Percentiles rank a stretch among this genome's conserved stretches.
Conservation (phyloP, 1,140 invertebrate species). For the Saxidomus purpurata region DNA sequence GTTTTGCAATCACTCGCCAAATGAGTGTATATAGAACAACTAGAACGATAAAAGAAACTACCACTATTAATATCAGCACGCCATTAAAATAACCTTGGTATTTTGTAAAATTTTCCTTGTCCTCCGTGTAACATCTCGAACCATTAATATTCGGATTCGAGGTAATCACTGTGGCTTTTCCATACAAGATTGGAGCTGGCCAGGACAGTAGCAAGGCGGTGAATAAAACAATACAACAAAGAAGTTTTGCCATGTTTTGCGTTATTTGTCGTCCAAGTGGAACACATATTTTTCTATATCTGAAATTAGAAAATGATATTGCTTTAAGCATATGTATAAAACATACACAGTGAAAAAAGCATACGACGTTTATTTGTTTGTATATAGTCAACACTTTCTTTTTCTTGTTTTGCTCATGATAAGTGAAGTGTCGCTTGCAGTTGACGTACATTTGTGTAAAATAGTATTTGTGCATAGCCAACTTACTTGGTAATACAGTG, state of each 20-base stretch:
- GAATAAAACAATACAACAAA: conserved; percentile 54
- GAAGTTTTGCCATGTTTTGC: conserved; percentile 55
- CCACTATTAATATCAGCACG: conserved; percentile 64
- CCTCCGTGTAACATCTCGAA: conserved; percentile 65
- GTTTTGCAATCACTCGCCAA: conserved; percentile 67
- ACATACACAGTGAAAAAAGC: conserved; percentile 65
- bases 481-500: too few species aligned
- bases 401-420: too few species aligned
- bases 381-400: too few species aligned
- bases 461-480: too few species aligned
- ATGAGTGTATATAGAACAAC: conserved; percentile 72
- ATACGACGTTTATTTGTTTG: too few species aligned
- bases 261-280: conserved; percentile 69
- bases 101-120: conserved; percentile 31
- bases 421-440: too few species aligned
- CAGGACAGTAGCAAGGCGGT: conserved; percentile 72
- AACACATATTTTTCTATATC: conserved; percentile 74
- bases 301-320: conserved; percentile 33
- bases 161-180: conserved; percentile 34
- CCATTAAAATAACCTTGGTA: conserved; percentile 62
- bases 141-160: conserved; percentile 37
- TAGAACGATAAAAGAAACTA: conserved; percentile 66
- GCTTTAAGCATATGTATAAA: conserved; percentile 62
- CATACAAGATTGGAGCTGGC: conserved; percentile 74
- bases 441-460: too few species aligned